phyloP scores from a whole-genome alignment of 2,797 vertebrate species.

The Sebastes vulpes region DNA sequence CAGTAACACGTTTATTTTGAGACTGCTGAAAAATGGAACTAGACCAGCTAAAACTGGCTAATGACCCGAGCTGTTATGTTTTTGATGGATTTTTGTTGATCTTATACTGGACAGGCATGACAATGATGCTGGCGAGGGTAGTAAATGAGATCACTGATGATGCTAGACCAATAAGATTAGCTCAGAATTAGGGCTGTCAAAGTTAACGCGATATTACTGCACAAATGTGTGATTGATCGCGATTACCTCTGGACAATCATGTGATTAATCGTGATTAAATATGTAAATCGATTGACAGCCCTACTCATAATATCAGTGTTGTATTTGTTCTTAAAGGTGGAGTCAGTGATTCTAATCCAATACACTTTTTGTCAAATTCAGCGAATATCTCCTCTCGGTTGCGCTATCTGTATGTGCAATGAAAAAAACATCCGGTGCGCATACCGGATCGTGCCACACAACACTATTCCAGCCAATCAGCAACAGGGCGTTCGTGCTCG shows the following conservation, averaged over 20 bases:
- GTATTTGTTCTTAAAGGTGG: background rate
- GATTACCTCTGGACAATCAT: too few species aligned
- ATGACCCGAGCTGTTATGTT: background rate
- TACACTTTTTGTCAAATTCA: background rate
- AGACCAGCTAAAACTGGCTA: background rate
- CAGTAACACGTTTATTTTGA: background rate
- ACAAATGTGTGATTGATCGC: too few species aligned
- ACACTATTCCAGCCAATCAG: background rate
- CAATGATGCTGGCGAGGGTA: background rate
- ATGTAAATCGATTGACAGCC: accelerated
- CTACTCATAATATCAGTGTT: background rate
- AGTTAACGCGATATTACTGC: too few species aligned
- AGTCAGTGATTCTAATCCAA: background rate
- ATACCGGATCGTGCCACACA: background rate
- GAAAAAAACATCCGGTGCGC: too few species aligned
- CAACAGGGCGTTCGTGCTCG: too few species aligned
- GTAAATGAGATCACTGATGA: background rate
- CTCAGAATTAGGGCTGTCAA: background rate
- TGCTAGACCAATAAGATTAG: background rate
- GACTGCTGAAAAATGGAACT: background rate
- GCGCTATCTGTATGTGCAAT: background rate
- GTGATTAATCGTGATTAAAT: too few species aligned
- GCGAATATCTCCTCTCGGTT: background rate
- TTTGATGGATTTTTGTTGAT: background rate
- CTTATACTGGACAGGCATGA: background rate